Conservation (phyloP, 1,140 invertebrate genomes). For the Danaus melanippus region DNA sequence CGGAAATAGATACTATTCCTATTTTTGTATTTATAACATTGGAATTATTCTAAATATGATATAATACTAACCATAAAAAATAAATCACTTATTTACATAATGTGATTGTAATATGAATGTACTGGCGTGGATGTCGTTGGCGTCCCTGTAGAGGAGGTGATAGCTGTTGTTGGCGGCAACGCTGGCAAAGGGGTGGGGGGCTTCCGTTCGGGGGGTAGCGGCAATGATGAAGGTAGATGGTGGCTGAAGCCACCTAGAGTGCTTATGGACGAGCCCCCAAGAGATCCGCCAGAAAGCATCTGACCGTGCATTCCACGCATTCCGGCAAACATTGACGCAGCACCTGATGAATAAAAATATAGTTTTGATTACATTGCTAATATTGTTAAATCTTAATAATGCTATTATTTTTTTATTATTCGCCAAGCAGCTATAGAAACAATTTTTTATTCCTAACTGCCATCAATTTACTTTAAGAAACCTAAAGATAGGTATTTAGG, state of each 20-base stretch:
- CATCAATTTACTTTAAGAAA: too few species aligned
- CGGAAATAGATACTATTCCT: too few species aligned
- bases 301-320: slow-evolving; percentile 56
- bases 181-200: slow-evolving; percentile 43
- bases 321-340: slow-evolving; percentile 50
- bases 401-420: not conserved
- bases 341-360: slow-evolving; percentile 29
- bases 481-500: too few species aligned
- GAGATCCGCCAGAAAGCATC: slow-evolving; percentile 43
- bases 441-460: too few species aligned
- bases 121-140: slow-evolving; percentile 32
- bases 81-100: slow-evolving; percentile 16
- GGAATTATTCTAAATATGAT: too few species aligned
- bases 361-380: not conserved
- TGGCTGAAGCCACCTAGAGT: slow-evolving; percentile 43
- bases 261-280: slow-evolving; percentile 35
- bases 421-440: too few species aligned
- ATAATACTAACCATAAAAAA: too few species aligned
- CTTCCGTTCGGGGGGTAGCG: slow-evolving; percentile 45
- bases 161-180: slow-evolving; percentile 26
- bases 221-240: slow-evolving; percentile 35
- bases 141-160: slow-evolving; percentile 26
- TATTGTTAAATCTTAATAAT: not conserved
- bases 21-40: too few species aligned
- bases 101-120: slow-evolving; percentile 43